These are phyloP conservation scores for Dorcus hopei DNA, from an alignment of 2,888 invertebrate species.

Conservation along the genomic window DNA sequence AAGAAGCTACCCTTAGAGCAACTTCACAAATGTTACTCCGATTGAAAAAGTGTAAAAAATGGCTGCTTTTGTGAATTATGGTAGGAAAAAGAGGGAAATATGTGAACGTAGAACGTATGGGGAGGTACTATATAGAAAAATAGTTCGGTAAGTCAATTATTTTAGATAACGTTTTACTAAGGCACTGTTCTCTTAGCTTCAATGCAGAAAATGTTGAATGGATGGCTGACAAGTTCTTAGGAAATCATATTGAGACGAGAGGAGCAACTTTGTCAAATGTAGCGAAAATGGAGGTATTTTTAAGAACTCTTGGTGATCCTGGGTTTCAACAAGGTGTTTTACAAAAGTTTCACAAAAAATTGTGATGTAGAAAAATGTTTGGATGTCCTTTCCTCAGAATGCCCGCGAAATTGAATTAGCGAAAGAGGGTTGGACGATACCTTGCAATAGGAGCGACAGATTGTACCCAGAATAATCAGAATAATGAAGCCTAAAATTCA, in stretches of 20 bases:
- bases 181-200: background rate
- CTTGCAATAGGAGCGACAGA: background rate
- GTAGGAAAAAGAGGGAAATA: slow-evolving; percentile 3
- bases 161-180: background rate
- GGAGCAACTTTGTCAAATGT: background rate
- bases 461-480: background rate
- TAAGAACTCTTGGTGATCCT: background rate
- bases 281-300: too few relatives aligned
- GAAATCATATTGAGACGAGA: background rate
- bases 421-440: background rate
- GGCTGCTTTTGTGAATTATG: slow-evolving; percentile 1
- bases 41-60: slow-evolving; percentile 5
- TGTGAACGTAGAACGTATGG: slow-evolving; percentile 2
- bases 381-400: background rate
- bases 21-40: background rate
- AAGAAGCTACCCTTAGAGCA: background rate
- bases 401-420: background rate
- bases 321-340: background rate
- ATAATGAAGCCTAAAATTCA: background rate
- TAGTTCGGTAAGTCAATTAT: background rate
- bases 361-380: too few relatives aligned
- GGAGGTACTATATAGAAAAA: slow-evolving; percentile 3
- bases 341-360: too few relatives aligned
- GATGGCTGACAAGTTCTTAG: background rate
- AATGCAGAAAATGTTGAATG: background rate